Conservation (phyloP, 2,888 invertebrate species). For the Dyspetes luteomarginatus region DNA sequence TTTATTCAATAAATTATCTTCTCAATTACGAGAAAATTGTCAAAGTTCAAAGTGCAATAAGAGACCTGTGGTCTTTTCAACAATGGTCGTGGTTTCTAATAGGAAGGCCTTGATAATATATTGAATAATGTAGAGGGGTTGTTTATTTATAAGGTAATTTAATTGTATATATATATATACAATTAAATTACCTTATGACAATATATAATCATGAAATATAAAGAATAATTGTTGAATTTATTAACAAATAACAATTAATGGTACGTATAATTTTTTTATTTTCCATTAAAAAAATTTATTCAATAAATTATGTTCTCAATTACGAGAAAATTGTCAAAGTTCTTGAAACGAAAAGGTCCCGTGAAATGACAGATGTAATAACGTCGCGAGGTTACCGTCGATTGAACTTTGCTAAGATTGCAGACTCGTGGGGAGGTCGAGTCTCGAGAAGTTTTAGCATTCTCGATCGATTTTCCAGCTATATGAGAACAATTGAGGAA, state of each 20-base stretch:
- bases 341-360: too few species aligned
- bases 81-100: constrained; percentile 46
- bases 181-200: too few species aligned
- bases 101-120: constrained; percentile 18
- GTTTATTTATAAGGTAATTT: too few species aligned
- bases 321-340: neutral
- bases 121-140: neutral
- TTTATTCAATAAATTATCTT: too few species aligned
- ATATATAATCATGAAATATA: too few species aligned
- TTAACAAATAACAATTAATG: too few species aligned
- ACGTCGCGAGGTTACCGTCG: neutral
- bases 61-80: constrained; percentile 38
- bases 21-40: constrained; percentile 36
- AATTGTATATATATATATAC: too few species aligned
- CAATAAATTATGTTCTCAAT: too few species aligned
- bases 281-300: too few species aligned
- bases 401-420: neutral
- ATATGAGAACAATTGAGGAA: constrained; percentile 23
- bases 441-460: neutral
- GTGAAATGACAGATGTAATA: neutral
- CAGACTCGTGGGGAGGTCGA: neutral
- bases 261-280: too few species aligned
- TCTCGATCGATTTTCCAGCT: neutral
- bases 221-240: too few species aligned
- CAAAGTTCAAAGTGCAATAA: constrained; percentile 56